These are phyloP conservation scores for Coracias cyanogaster DNA, from an alignment of 2,797 vertebrate genomes.

Conservation along the genomic window DNA sequence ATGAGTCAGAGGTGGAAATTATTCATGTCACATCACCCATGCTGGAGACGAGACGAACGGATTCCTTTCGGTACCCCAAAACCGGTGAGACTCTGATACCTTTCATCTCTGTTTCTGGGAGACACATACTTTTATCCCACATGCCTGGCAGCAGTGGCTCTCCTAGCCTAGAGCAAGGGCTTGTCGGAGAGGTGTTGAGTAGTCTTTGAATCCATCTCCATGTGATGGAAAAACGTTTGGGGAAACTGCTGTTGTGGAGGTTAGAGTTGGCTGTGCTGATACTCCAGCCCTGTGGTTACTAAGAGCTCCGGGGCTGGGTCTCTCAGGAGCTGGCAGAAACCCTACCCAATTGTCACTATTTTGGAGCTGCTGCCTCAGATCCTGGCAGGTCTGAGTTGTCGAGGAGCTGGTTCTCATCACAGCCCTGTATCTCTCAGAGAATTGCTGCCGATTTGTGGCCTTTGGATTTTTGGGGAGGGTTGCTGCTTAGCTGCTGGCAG, in stretches of 20 bases:
- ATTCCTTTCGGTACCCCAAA: conserved; percentile 87
- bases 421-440: background rate
- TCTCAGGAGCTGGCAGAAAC: background rate
- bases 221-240: background rate
- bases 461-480: background rate
- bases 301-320: background rate
- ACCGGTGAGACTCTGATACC: conserved; percentile 74
- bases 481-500: background rate
- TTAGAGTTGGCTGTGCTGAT: background rate
- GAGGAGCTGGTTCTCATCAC: background rate
- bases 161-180: background rate
- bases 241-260: background rate
- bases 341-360: background rate
- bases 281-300: background rate
- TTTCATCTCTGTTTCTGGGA: background rate
- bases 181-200: background rate
- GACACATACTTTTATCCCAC: background rate
- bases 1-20: conserved; percentile 86
- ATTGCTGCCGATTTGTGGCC: background rate
- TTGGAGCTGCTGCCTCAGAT: background rate
- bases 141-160: background rate
- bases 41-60: conserved; percentile 85
- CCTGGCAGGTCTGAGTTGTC: background rate
- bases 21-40: conserved; percentile 86
- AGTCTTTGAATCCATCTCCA: background rate